Conservation (phyloP, 2,888 invertebrate genomes). For the Sericinus montela region DNA sequence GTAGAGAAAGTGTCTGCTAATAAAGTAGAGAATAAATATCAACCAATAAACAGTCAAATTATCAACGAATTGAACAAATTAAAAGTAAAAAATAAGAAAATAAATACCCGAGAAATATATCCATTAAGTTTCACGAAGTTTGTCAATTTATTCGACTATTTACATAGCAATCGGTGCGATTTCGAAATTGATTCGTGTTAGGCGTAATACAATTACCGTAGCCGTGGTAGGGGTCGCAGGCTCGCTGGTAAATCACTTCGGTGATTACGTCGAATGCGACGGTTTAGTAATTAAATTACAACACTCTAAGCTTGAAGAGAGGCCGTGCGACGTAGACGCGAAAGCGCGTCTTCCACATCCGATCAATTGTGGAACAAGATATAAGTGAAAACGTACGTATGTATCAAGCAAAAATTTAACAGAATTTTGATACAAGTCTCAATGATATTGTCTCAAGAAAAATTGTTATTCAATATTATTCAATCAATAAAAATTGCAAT, state of each 20-base stretch:
- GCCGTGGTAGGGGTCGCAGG: slow-evolving; percentile 25
- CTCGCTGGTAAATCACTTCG: slow-evolving; percentile 42
- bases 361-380: slow-evolving; percentile 1
- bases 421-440: too few species aligned
- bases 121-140: slow-evolving; percentile 2
- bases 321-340: slow-evolving; percentile 32
- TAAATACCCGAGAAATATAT: not conserved
- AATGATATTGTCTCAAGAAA: too few species aligned
- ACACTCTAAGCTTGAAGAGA: slow-evolving; percentile 43
- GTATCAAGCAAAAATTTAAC: too few species aligned
- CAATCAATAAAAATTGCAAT: too few species aligned
- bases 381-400: not conserved
- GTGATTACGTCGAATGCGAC: slow-evolving; percentile 48
- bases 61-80: too few species aligned
- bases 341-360: slow-evolving; percentile 31
- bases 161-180: slow-evolving; percentile 13
- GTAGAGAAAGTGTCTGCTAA: too few species aligned
- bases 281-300: slow-evolving; percentile 54
- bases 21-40: too few species aligned
- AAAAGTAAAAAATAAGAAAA: not conserved
- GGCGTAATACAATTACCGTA: slow-evolving; percentile 24
- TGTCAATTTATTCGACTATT: not conserved
- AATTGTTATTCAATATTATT: too few species aligned
- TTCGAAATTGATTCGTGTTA: slow-evolving; percentile 18
- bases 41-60: too few species aligned